phyloP scores from a whole-genome alignment of 2,797 vertebrate genomes.

The Scolopax bukidnonensis region DNA sequence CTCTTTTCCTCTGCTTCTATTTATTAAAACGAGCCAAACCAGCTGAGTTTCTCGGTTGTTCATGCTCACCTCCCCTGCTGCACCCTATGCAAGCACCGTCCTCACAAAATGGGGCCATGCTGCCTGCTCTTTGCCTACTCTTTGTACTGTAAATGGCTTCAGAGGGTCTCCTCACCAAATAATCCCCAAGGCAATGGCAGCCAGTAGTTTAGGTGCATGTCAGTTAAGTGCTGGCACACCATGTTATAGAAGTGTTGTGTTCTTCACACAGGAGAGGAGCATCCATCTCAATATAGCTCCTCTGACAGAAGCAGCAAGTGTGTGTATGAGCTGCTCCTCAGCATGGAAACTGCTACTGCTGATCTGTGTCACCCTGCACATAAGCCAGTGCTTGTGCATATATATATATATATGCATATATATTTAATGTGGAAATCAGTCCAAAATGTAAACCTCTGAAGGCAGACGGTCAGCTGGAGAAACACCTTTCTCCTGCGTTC shows the following conservation, averaged over 20 bases:
- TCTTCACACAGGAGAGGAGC: neutral
- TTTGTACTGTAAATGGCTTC: neutral
- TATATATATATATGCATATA: neutral
- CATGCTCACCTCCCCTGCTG: rapidly evolving
- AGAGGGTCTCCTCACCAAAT: neutral
- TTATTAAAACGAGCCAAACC: neutral
- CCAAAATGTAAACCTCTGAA: neutral
- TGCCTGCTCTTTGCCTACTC: neutral
- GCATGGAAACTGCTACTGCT: neutral
- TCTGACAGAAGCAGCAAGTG: neutral
- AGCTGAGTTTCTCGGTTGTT: neutral
- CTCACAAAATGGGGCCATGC: neutral
- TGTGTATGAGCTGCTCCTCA: neutral
- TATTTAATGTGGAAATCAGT: neutral
- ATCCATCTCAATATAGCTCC: neutral
- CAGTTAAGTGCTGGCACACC: neutral
- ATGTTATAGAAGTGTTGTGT: neutral
- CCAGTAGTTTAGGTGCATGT: neutral
- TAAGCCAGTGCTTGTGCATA: neutral
- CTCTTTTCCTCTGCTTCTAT: neutral
- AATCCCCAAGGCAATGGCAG: neutral
- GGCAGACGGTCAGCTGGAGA: neutral
- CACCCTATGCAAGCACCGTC: neutral
- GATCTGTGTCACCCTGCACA: neutral
- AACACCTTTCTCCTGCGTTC: rapidly evolving